phyloP scores from a whole-genome alignment of 2,797 vertebrate species.

The Alectoris magna region DNA sequence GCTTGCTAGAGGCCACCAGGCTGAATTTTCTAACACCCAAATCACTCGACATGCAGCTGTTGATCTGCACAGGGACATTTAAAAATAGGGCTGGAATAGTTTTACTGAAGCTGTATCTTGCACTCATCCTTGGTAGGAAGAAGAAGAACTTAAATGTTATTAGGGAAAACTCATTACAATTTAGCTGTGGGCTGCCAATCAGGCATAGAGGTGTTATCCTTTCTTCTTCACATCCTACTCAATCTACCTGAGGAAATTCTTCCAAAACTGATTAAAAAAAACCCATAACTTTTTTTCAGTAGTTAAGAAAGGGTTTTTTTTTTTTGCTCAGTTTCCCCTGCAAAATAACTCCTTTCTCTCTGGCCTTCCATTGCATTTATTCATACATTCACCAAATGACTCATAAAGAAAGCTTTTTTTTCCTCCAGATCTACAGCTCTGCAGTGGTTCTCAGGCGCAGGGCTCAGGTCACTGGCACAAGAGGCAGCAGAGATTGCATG shows the following conservation, averaged over 20 bases:
- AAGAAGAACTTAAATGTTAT: not conserved
- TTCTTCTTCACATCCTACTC: not conserved
- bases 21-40: not conserved
- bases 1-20: not conserved
- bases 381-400: not conserved
- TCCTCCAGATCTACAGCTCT: not conserved
- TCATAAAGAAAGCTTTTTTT: not conserved
- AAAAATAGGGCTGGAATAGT: not conserved
- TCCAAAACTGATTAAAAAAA: not conserved
- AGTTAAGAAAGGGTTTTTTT: not conserved
- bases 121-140: not conserved
- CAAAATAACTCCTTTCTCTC: not conserved
- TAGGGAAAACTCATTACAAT: constrained; percentile 26
- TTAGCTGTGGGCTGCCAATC: not conserved
- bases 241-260: constrained; percentile 2
- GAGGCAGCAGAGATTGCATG: not conserved
- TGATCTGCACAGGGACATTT: not conserved
- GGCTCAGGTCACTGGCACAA: not conserved
- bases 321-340: not conserved
- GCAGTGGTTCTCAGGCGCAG: not conserved
- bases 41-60: fast-evolving
- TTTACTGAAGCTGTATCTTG: not conserved
- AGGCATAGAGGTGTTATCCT: not conserved
- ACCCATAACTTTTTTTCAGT: not conserved
- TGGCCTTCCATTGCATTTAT: not conserved